A percentile compares a stretch with the other conserved stretches of the same genome.
Conservation (phyloP, 2,113 vertebrate species). For the Castor canadensis region DNA sequence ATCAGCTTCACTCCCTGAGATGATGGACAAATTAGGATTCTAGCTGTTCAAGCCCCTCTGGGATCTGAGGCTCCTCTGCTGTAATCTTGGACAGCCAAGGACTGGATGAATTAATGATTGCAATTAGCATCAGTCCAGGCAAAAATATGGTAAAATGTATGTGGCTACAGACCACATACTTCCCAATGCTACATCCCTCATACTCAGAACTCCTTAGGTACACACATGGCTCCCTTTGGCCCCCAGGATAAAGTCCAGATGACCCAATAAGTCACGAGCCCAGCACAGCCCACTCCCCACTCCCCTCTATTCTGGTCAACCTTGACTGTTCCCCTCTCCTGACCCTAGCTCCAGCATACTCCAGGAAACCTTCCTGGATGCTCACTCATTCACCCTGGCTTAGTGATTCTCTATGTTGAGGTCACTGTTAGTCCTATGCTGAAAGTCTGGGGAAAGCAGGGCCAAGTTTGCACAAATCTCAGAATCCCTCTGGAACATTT, state of each 20-base stretch:
- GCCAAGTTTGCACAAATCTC: neutral
- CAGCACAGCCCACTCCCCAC: neutral
- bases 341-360: neutral
- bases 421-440: neutral
- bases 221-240: neutral
- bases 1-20: neutral
- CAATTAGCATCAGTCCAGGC: neutral
- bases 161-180: neutral
- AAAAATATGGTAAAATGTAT: neutral
- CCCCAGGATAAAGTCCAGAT: slow-evolving; percentile 38
- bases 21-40: neutral
- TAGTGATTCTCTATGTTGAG: neutral
- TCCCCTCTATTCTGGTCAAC: neutral
- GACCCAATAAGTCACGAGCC: slow-evolving; percentile 19
- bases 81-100: neutral
- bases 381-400: neutral
- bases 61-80: neutral
- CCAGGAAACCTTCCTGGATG: neutral
- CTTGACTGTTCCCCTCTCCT: neutral
- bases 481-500: neutral
- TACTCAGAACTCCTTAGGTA: neutral
- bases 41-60: neutral
- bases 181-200: neutral
- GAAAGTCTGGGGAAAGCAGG: neutral
- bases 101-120: neutral